Evolutionary conservation across 2,113 vertebrate species (phyloP).

Genomic region (Piprites chloris): DNA sequence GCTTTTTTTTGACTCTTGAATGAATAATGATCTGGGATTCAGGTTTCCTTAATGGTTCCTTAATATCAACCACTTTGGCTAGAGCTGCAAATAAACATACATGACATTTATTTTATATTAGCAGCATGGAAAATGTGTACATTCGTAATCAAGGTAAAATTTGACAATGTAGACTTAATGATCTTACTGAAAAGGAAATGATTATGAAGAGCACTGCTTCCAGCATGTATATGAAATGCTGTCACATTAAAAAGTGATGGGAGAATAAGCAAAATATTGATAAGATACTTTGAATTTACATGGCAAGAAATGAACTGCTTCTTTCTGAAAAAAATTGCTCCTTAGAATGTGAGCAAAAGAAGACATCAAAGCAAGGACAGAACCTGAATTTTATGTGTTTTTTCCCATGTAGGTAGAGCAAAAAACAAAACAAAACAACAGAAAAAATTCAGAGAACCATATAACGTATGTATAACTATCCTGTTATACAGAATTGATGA

Average conservation of each 20-base stretch:
- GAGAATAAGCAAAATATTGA: background rate
- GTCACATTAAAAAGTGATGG: background rate
- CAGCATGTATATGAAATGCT: conserved; percentile 6
- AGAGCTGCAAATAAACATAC: conserved; percentile 60
- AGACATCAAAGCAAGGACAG: background rate
- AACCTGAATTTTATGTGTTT: background rate
- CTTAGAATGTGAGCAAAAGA: background rate
- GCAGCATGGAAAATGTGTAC: conserved; percentile 41
- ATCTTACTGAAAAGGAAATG: conserved; percentile 48
- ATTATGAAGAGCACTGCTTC: conserved; percentile 47
- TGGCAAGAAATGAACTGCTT: background rate
- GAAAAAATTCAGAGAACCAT: background rate
- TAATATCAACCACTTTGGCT: conserved; percentile 71
- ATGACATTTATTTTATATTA: conserved; percentile 71
- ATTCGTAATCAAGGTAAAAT: conserved; percentile 71
- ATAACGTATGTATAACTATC: background rate
- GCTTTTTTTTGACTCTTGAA: conserved; percentile 63
- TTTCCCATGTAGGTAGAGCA: background rate
- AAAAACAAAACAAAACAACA: background rate
- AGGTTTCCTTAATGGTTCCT: conserved; percentile 70
- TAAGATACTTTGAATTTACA: background rate
- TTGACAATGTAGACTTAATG: conserved; percentile 57
- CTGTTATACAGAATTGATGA: background rate
- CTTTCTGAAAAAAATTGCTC: background rate
- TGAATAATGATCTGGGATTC: conserved; percentile 74